Evolutionary conservation across 2,113 vertebrate genomes (phyloP).

Genomic region (Halcyon senegalensis): DNA sequence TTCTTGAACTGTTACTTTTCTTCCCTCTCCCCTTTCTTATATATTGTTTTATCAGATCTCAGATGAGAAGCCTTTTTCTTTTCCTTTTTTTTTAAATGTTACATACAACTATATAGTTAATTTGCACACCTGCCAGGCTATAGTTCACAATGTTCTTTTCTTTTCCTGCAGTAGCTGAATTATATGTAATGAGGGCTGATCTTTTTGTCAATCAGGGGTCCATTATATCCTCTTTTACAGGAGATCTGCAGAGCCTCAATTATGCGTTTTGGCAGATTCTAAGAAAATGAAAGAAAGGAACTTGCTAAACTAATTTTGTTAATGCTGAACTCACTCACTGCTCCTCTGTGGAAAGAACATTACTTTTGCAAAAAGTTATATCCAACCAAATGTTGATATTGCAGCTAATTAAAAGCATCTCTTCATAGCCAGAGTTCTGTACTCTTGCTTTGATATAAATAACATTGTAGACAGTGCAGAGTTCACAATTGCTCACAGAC

Average conservation of each 20-base stretch:
- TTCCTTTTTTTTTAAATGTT: background rate
- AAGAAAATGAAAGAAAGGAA: background rate
- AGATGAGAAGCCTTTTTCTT: background rate
- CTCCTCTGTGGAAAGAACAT: background rate
- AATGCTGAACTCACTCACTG: background rate
- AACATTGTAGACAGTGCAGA: background rate
- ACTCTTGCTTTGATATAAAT: background rate
- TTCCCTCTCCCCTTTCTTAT: background rate
- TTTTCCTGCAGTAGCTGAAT: constrained; percentile 10
- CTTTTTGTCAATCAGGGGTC: constrained; percentile 22
- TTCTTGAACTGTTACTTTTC: constrained; percentile 29
- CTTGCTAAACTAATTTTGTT: constrained; percentile 12
- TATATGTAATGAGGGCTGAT: background rate
- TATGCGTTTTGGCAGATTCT: background rate
- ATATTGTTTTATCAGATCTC: background rate
- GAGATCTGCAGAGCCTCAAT: background rate
- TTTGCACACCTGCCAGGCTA: background rate
- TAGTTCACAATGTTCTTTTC: constrained; percentile 24
- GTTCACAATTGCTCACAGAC: background rate
- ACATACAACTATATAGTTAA: background rate
- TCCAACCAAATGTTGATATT: background rate
- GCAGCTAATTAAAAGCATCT: background rate
- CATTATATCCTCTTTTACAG: background rate
- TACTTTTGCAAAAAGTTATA: background rate
- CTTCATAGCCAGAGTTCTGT: background rate